Base-by-base conservation (phyloP, 2,888 invertebrate genomes). In the Lycaena phlaeas region DNA sequence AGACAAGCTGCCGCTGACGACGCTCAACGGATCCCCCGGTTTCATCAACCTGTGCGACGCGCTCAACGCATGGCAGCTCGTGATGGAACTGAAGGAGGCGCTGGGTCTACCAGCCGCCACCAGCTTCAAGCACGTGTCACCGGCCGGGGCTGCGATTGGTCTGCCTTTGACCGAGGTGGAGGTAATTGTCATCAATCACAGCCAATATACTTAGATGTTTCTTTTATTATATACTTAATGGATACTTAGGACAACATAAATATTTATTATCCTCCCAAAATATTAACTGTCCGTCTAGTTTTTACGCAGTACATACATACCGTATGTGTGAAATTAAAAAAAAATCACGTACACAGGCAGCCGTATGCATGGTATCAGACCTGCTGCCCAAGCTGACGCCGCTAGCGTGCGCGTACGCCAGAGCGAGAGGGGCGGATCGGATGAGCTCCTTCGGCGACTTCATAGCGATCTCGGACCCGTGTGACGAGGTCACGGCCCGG, bases 381-480 rank as follows among this genome's bases (percentile, higher is more conserved):
- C 62, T 97, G 30, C 70, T 86, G 0, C 87, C 89, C 2, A 70
- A 87, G 25, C 74, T 97, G 51, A 90, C 93, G 0, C 95, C 96
- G 0, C 64, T 97, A 7, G 96, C 97, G 0, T 87, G 88, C 10
- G 98, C 98, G 0, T 98, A 98, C 76, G 98, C 97, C 0, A 87
- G 98, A 43, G 98, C 98, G 0, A 89, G 98, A 64, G 98, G 98
- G 37, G 97, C 98, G 10, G 98, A 99, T 77, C 89, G 98, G 40
- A 98, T 99, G 98, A 98, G 97, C 5, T 98, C 98, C 1, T 99
- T 98, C 75, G 98, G 99, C 0, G 99, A 99, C 78, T 98, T 98
- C 72, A 89, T 98, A 25, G 97, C 97, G 0, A 72, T 99, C 0
- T 98, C 97, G 0, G 96, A 97, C 67, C 73, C 82, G 0, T 99